phyloP scores from a whole-genome alignment of 2,888 invertebrate genomes.

The Mellilla xanthometata region DNA sequence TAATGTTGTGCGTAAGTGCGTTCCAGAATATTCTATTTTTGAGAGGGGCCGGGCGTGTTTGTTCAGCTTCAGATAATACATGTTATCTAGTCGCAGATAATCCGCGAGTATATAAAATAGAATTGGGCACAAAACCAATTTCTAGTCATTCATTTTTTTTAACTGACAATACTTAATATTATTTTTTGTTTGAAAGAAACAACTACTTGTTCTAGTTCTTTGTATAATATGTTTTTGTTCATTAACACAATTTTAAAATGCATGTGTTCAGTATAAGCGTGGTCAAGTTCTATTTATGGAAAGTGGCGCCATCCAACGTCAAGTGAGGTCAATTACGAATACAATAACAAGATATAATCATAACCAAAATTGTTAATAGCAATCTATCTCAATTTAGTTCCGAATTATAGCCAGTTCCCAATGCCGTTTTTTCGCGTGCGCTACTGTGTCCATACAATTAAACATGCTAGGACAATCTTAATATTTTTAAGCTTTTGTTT shows the following conservation, averaged over 20 bases:
- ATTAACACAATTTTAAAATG: too few species aligned
- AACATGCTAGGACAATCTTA: neutral
- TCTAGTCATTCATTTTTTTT: too few species aligned
- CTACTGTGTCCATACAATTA: conserved; percentile 4
- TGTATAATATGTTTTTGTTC: too few species aligned
- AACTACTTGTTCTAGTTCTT: too few species aligned
- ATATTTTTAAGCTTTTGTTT: neutral
- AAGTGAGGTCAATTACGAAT: conserved; percentile 12
- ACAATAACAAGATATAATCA: neutral
- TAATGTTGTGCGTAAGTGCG: conserved; percentile 4
- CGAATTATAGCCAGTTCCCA: conserved; percentile 16
- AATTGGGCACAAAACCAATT: neutral
- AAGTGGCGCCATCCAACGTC: conserved; percentile 12
- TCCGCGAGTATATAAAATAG: neutral
- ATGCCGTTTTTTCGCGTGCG: conserved; percentile 11
- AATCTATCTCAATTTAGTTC: conserved; percentile 18
- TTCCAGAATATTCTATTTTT: conserved; percentile 7
- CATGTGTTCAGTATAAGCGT: too few species aligned
- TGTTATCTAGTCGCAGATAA: neutral
- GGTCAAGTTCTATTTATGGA: neutral
- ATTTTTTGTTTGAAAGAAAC: too few species aligned
- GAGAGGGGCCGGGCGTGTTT: conserved; percentile 10
- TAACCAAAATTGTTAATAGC: neutral
- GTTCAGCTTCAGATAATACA: conserved; percentile 1
- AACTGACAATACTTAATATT: too few species aligned